Base-by-base conservation (phyloP, 2,113 vertebrate species). In the Boleophthalmus pectinirostris region DNA sequence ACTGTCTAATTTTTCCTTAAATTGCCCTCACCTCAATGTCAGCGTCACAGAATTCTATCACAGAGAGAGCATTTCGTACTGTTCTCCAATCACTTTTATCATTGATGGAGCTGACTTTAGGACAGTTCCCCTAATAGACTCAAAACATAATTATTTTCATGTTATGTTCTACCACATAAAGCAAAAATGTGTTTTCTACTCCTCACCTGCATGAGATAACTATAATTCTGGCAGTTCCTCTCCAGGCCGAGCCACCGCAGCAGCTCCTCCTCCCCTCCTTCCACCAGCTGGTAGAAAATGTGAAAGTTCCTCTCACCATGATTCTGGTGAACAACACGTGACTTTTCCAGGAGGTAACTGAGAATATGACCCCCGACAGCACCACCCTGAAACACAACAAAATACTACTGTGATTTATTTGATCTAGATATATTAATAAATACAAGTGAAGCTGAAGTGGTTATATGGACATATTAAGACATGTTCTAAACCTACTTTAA, bases 301-400 rank as follows among this genome's bases (percentile, higher is more conserved):
- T 99, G 98, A 87, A 99, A 99, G 82, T 99, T 99, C 83, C 97
- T 95, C 69, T 99, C 97, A 0, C 97, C 97, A 0, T 95, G 95
- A 83, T 98, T 99, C 68, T 98, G 98, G 70, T 97, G 94, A 53
- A 97, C 96, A 13, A 99, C 97, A 0, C 97, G 89, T 15, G 98
- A 99, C 82, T 98, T 99, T 86, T 99, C 98, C 68, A 99, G 95
- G 63, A 99, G 90, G 88, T 99, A 99, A 71, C 96, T 96, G 86
- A 98, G 94, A 88, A 99, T 97, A 80, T 98, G 97, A 0, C 97
- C 97, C 0, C 98, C 98, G 0, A 98, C 94, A 0, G 98, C 97
- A 49, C 95, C 92, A 7, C 98, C 97, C 98, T 99, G 79, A 33
- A 56, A 1, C 16, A 14, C 33, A 24, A 29, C 18, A 54, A 0